Conservation (phyloP, 2,888 invertebrate genomes). For the Macrosoma leucophasiata region DNA sequence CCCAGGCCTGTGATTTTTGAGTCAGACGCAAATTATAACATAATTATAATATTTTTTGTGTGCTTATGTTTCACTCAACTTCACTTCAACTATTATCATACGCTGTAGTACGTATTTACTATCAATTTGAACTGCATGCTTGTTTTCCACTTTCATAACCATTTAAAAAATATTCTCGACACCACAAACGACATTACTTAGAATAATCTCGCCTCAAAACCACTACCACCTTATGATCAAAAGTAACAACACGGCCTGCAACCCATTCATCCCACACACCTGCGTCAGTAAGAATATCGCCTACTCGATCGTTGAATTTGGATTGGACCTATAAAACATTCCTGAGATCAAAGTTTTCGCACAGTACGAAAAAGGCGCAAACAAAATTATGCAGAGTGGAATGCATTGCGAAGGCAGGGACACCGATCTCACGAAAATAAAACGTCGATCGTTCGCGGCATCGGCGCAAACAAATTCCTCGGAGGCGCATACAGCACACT, state of each 20-base stretch:
- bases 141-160: too few relatives aligned
- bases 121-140: too few relatives aligned
- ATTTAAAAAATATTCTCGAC: too few relatives aligned
- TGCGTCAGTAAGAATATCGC: slow-evolving; percentile 12
- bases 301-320: slow-evolving; percentile 20
- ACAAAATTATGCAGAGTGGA: slow-evolving; percentile 50
- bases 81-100: too few relatives aligned
- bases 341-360: slow-evolving; percentile 45
- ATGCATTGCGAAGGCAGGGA: slow-evolving; percentile 51
- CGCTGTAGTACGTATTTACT: too few relatives aligned
- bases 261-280: slow-evolving; percentile 28
- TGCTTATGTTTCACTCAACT: too few relatives aligned
- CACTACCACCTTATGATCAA: slow-evolving; percentile 52
- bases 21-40: too few relatives aligned
- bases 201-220: slow-evolving; percentile 45
- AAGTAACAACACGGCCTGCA: slow-evolving; percentile 31
- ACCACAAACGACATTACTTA: slow-evolving; percentile 54
- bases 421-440: slow-evolving; percentile 63
- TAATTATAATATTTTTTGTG: too few relatives aligned
- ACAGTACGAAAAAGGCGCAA: slow-evolving; percentile 44
- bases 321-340: slow-evolving; percentile 10
- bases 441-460: slow-evolving; percentile 54
- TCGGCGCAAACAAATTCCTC: slow-evolving; percentile 67
- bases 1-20: too few relatives aligned
- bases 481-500: slow-evolving; percentile 60